These are phyloP conservation scores for Linepithema humile DNA, from an alignment of 1,140 invertebrate genomes.

Conservation along the genomic window DNA sequence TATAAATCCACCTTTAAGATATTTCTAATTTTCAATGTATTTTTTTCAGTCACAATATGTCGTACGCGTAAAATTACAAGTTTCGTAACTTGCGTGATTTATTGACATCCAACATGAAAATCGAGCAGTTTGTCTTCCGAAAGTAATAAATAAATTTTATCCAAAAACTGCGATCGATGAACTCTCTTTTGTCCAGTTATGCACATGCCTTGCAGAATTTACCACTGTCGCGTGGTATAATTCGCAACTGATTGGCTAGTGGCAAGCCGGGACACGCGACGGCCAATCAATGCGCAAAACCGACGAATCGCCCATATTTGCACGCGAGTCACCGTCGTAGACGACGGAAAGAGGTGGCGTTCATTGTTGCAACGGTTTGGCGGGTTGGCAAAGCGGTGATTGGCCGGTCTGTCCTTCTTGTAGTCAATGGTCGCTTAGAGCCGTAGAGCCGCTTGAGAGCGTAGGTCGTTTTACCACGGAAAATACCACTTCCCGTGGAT, in stretches of 20 bases:
- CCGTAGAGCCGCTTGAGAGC: slow-evolving; percentile 72
- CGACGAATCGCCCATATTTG: not conserved
- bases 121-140: too few relatives aligned
- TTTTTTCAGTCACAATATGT: too few relatives aligned
- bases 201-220: too few relatives aligned
- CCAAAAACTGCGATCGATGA: too few relatives aligned
- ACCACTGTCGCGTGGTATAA: not conserved
- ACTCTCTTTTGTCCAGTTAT: too few relatives aligned
- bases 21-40: too few relatives aligned
- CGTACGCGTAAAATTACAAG: too few relatives aligned
- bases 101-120: too few relatives aligned
- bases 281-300: not conserved
- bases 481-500: slow-evolving; percentile 72
- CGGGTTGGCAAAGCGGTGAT: slow-evolving; percentile 65
- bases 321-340: not conserved
- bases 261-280: too few relatives aligned
- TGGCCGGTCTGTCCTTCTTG: slow-evolving; percentile 70
- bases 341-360: slow-evolving; percentile 16
- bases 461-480: slow-evolving; percentile 75
- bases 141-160: too few relatives aligned
- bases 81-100: too few relatives aligned
- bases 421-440: slow-evolving; percentile 75
- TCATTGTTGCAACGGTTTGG: slow-evolving; percentile 60
- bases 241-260: not conserved
- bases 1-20: too few relatives aligned